Conservation (phyloP, 35 echinoderm and acorn worm genomes). For the Diadema setosum region DNA sequence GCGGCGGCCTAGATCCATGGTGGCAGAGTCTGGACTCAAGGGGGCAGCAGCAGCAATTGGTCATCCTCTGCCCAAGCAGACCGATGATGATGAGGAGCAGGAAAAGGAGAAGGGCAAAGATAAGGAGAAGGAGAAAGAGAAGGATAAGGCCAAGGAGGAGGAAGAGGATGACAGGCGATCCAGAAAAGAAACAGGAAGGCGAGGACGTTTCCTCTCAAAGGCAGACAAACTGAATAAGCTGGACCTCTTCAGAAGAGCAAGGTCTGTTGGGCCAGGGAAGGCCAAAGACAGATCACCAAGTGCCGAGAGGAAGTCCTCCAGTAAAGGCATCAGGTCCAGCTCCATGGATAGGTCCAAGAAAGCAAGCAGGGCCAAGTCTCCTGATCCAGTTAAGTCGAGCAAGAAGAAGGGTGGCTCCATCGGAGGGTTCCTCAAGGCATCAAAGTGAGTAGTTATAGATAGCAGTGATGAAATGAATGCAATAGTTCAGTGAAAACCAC, state of each 20-base stretch:
- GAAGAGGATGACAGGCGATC: constrained; percentile 66
- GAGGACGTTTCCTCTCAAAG: constrained; percentile 63
- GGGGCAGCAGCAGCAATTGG: constrained; percentile 78
- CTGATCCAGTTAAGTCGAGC: constrained; percentile 18
- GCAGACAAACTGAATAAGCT: constrained; percentile 64
- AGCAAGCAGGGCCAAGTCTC: constrained; percentile 35
- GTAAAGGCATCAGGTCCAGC: constrained; percentile 36
- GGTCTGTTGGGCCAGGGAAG: constrained; percentile 75
- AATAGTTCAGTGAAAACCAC: too few relatives aligned
- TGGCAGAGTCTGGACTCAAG: constrained; percentile 66
- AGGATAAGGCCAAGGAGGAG: constrained; percentile 45
- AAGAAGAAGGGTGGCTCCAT: constrained; percentile 74
- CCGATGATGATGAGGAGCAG: not conserved
- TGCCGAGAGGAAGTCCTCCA: constrained; percentile 20
- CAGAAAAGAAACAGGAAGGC: constrained; percentile 61
- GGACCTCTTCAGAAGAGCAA: constrained; percentile 67
- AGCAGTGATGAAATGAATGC: too few relatives aligned
- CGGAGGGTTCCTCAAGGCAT: constrained; percentile 65
- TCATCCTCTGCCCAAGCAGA: constrained; percentile 55
- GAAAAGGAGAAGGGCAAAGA: constrained; percentile 32
- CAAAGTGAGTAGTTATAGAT: constrained; percentile 98
- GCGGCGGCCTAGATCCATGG: constrained; percentile 44
- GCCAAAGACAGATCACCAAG: constrained; percentile 71
- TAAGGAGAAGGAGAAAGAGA: constrained; percentile 40
- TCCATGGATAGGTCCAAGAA: constrained; percentile 53